Evolutionary conservation across 53 echinoderm and acorn worm species (phyloP).

Genomic region (Antedon mediterranea): DNA sequence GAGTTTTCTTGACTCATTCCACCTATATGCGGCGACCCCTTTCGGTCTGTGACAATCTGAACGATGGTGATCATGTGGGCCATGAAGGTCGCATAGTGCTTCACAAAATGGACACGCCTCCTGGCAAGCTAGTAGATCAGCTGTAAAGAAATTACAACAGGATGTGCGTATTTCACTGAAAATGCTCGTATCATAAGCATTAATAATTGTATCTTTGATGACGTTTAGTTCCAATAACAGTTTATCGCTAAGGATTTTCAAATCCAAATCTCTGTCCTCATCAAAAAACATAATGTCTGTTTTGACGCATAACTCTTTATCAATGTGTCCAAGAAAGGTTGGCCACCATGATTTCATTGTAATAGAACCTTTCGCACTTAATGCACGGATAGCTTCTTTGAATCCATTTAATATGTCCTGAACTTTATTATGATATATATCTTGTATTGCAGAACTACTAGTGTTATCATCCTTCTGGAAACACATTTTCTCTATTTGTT

Average conservation of each 20-base stretch:
- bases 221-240: not conserved
- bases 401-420: not conserved
- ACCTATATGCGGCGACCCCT: not conserved
- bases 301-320: too few relatives aligned
- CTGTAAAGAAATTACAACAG: not conserved
- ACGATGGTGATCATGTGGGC: not conserved
- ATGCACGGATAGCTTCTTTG: not conserved
- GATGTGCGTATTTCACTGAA: not conserved
- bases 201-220: not conserved
- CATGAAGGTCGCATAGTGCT: not conserved
- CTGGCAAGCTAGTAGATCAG: not conserved
- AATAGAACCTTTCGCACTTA: not conserved
- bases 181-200: not conserved
- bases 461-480: not conserved
- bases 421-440: not conserved
- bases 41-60: not conserved
- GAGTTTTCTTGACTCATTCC: not conserved
- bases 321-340: not conserved
- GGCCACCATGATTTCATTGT: not conserved
- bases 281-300: not conserved
- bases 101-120: not conserved
- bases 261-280: not conserved
- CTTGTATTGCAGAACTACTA: not conserved
- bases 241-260: not conserved
- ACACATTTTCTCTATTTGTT: not conserved